These are phyloP conservation scores for Pollicipes pollicipes DNA, from an alignment of 1,140 invertebrate genomes.

Conservation along the genomic window DNA sequence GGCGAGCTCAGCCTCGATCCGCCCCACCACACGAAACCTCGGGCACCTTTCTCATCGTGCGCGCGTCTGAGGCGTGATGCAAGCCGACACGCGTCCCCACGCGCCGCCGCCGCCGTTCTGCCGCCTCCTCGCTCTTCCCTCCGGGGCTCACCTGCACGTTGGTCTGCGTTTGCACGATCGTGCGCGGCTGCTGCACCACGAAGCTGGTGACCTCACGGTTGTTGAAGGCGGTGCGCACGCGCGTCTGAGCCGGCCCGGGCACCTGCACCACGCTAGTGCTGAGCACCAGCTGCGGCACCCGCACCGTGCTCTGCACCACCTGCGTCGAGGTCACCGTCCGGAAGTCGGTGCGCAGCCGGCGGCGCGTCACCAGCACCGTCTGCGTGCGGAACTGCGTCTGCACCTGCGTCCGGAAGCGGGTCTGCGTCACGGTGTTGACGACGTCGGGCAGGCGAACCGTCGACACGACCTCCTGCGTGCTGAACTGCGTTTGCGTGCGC, in stretches of 20 bases:
- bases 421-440: not conserved
- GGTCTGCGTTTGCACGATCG: not conserved
- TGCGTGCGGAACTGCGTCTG: not conserved
- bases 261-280: not conserved
- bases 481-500: not conserved
- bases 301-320: not conserved
- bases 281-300: not conserved
- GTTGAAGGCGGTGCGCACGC: not conserved
- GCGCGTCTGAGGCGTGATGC: too few species aligned
- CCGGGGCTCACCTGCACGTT: not conserved
- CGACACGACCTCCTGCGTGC: not conserved
- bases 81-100: too few species aligned
- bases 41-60: too few species aligned
- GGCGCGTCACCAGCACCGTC: not conserved
- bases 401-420: not conserved
- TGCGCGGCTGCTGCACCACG: not conserved
- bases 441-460: not conserved
- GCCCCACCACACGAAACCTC: too few species aligned
- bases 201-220: not conserved
- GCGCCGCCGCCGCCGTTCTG: too few species aligned
- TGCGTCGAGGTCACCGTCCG: not conserved
- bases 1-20: too few species aligned
- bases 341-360: not conserved
- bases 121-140: too few species aligned
- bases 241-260: not conserved